Percentiles rank a stretch among this genome's conserved stretches.
Evolutionary conservation across 37 sponge, comb jelly and placozoan genomes (phyloP).

Genomic region (Tethya wilhelma): DNA sequence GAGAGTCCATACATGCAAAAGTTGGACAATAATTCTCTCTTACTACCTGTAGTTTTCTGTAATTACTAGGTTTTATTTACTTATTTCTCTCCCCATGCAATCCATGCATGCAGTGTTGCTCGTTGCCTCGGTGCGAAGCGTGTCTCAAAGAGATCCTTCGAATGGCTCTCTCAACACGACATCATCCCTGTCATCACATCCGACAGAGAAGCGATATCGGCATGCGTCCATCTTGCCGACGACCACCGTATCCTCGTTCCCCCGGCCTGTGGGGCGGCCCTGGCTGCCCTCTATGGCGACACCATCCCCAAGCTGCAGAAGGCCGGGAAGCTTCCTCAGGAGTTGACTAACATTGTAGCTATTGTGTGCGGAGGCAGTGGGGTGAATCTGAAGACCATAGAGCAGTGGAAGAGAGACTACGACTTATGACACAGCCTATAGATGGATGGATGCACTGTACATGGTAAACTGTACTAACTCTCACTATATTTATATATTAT

Average conservation of each 20-base stretch:
- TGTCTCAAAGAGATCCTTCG: constrained; percentile 66
- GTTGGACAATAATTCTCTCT: too few species aligned
- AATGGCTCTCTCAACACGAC: constrained; percentile 52
- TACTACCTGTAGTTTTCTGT: too few species aligned
- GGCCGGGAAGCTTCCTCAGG: constrained; percentile 51
- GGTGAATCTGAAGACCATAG: constrained; percentile 70
- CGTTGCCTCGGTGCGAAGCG: constrained; percentile 83
- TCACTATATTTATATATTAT: background rate
- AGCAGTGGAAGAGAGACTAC: constrained; percentile 69
- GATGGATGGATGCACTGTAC: background rate
- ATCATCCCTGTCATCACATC: constrained; percentile 62
- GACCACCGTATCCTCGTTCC: constrained; percentile 89
- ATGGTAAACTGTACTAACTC: background rate
- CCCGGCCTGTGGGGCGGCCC: constrained; percentile 93
- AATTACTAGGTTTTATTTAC: too few species aligned
- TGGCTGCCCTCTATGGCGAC: constrained; percentile 77
- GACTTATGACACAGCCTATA: background rate
- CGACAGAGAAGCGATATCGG: constrained; percentile 83
- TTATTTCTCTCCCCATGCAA: too few species aligned
- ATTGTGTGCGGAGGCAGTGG: constrained; percentile 96
- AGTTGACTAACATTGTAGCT: constrained; percentile 51
- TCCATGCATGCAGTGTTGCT: constrained; percentile 71
- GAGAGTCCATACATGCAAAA: too few species aligned
- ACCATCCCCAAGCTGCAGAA: constrained; percentile 41
- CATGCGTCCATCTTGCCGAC: constrained; percentile 82